Conservation (phyloP, 2,797 vertebrate genomes). For the Valencia hispanica region DNA sequence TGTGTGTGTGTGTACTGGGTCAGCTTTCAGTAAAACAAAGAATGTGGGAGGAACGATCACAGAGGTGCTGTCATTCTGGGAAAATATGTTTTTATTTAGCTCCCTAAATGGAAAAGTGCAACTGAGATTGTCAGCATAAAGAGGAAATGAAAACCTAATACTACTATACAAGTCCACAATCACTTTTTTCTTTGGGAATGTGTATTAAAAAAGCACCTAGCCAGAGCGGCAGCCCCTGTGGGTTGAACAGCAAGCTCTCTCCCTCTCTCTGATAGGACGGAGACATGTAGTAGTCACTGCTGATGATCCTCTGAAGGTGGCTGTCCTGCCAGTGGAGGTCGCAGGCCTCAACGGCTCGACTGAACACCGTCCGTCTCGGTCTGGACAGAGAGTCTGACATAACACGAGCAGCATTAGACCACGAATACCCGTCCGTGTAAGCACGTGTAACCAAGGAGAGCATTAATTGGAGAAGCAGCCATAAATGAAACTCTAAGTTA, state of each 20-base stretch:
- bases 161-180: not conserved
- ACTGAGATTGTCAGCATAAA: not conserved
- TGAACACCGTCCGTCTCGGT: slow-evolving; percentile 94
- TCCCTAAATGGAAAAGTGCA: slow-evolving; percentile 1
- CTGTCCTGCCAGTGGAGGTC: slow-evolving; percentile 99
- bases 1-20: slow-evolving; percentile 25
- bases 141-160: not conserved
- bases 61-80: slow-evolving; percentile 1
- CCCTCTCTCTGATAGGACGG: slow-evolving; percentile 93
- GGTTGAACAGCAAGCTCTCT: slow-evolving; percentile 94
- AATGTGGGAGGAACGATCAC: slow-evolving; percentile 22
- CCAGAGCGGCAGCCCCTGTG: slow-evolving; percentile 95
- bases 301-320: slow-evolving; percentile 98
- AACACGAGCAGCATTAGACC: not conserved
- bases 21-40: slow-evolving; percentile 45
- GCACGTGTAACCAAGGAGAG: not conserved
- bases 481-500: not conserved
- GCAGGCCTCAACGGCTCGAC: slow-evolving; percentile 92
- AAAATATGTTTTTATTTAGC: slow-evolving; percentile 3
- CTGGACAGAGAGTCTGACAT: slow-evolving; percentile 89
- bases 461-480: not conserved
- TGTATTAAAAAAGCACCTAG: slow-evolving; percentile 80
- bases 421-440: too few species aligned
- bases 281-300: slow-evolving; percentile 94
- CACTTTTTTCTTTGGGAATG: not conserved